Percentiles rank a stretch among this genome's conserved stretches.
phyloP scores from a whole-genome alignment of 2,113 vertebrate species.

The Pelodiscus sinensis region DNA sequence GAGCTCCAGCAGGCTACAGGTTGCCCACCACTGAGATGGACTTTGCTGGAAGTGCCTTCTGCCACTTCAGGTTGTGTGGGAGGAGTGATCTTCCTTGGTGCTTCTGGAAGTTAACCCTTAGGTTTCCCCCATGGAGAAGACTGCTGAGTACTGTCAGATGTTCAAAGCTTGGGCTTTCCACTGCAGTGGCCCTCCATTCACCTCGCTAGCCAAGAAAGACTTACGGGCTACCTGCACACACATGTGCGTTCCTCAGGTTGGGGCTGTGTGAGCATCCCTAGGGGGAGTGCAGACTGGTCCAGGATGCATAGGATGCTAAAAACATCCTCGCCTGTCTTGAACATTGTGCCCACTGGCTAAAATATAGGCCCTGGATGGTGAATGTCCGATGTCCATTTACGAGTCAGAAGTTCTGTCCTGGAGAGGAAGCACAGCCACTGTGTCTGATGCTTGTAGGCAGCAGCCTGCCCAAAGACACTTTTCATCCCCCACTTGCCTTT shows the following conservation, averaged over 20 bases:
- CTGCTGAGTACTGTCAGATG: background rate
- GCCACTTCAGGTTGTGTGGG: background rate
- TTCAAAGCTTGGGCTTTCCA: background rate
- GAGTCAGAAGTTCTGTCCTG: background rate
- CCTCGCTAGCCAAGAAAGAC: background rate
- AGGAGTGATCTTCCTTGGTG: background rate
- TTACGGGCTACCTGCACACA: background rate
- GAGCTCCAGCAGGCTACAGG: too few relatives aligned
- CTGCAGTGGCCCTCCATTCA: rapidly evolving
- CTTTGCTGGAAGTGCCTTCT: background rate
- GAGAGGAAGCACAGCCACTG: background rate
- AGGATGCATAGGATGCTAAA: background rate
- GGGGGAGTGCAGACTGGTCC: rapidly evolving
- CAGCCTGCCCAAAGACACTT: background rate
- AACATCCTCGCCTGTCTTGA: background rate
- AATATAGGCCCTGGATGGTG: background rate
- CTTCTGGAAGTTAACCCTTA: background rate
- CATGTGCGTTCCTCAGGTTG: background rate
- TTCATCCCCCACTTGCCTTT: rapidly evolving
- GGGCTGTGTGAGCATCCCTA: background rate
- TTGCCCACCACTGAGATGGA: too few relatives aligned
- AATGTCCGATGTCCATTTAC: rapidly evolving
- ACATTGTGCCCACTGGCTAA: rapidly evolving
- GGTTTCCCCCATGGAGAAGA: background rate
- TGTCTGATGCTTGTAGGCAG: background rate